Evolutionary conservation across 2,797 vertebrate species (phyloP).

Genomic region (Crenichthys baileyi): DNA sequence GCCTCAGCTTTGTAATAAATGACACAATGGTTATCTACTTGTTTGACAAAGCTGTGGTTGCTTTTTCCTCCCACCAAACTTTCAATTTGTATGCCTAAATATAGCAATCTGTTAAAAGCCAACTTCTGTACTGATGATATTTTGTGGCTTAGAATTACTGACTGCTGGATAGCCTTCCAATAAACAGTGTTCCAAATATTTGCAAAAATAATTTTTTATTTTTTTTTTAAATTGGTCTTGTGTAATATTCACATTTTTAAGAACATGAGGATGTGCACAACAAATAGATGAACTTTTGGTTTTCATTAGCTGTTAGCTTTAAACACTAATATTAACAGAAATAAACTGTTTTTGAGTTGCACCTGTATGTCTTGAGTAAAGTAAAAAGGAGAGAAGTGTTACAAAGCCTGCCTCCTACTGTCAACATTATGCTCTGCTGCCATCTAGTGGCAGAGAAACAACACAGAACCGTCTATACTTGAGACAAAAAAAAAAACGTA

Average conservation of each 20-base stretch:
- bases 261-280: background rate
- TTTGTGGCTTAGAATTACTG: too few species aligned
- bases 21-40: background rate
- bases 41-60: background rate
- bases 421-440: slow-evolving; percentile 31
- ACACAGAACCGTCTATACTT: background rate
- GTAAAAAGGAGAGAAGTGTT: background rate
- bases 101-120: background rate
- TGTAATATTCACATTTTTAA: too few species aligned
- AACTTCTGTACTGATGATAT: too few species aligned
- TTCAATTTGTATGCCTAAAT: background rate
- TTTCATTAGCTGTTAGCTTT: background rate
- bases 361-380: too few species aligned
- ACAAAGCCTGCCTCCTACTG: background rate
- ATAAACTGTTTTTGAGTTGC: too few species aligned
- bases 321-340: background rate
- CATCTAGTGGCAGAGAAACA: slow-evolving; percentile 48
- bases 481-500: slow-evolving; percentile 52
- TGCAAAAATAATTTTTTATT: too few species aligned
- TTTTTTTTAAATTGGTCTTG: too few species aligned
- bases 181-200: too few species aligned
- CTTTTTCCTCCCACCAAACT: background rate
- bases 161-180: too few species aligned
- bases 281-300: background rate
- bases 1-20: background rate